Base-by-base conservation (phyloP, 92 coral and sea anemone species). In the Chrysogorgia sp. region DNA sequence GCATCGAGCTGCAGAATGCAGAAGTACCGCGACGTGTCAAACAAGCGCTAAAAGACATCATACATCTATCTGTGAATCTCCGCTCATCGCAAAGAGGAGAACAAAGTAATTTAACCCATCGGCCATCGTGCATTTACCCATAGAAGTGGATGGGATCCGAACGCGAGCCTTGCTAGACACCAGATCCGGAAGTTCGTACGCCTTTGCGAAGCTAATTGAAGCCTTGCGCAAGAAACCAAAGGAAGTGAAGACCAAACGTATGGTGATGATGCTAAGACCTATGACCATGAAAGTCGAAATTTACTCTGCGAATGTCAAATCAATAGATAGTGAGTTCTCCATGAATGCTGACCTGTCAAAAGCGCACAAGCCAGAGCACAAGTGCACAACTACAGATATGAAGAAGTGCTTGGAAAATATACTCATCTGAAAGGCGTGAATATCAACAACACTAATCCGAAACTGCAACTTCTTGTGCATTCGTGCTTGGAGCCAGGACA, bases 191-290 rank as follows among this genome's bases (percentile, higher is more conserved):
- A 58, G 26, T n/a, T 58, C 28, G 30, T 58, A 58, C 32, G 64
- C 64, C 6, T 58, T 35, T 24, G 32, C 64, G 32, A 58, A 25
- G 3, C 33, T 58, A 25, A 58, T 58, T 23, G 64, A 58, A 58
- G 64, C 64, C 24, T 35, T 58, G 24, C 64, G 17, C 64, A 58
- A 58, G 64, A 58, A 58, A 25, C 64, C 64, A n/a, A 58, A 58
- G 17, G 33, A 58, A 58, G 64, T 3, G 10, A 25, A 21, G 33
- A 58, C 64, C 13, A 58, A 35, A 58, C 10, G 64, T 14, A 4
- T 58, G 26, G 64, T 24, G 8, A 58, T 52, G 20, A 52, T 52
- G 59, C 59, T 52, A 3, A 52, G 7, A 19, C 23, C 59, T n/a
- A 52, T 26, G 20, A 52, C 59, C 6, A 52, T 26, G 6, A 52